phyloP scores from a whole-genome alignment of 37 sponge, comb jelly and placozoan genomes.

The Oopsacas minuta region DNA sequence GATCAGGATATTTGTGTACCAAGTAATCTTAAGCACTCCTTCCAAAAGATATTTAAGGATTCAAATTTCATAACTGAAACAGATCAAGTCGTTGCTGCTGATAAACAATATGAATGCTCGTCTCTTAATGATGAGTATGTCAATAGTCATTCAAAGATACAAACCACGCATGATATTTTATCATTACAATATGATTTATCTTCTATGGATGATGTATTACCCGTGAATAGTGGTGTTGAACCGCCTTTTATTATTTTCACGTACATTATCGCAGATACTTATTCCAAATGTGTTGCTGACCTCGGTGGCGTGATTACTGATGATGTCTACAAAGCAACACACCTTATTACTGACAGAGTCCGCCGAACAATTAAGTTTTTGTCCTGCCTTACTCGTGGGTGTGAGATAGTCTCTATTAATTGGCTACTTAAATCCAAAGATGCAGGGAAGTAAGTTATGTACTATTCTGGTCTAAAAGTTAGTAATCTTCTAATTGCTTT shows the following conservation, averaged over 20 bases:
- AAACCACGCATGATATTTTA: background rate
- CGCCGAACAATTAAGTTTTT: background rate
- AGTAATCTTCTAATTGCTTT: too few species aligned
- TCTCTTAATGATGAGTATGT: too few species aligned
- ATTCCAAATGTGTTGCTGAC: background rate
- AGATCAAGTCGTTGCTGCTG: too few species aligned
- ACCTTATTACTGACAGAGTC: background rate
- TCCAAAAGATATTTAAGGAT: too few species aligned
- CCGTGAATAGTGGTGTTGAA: background rate
- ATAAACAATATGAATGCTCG: too few species aligned
- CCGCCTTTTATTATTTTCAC: background rate
- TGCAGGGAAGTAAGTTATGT: background rate
- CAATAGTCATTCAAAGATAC: too few species aligned
- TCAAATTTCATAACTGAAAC: too few species aligned
- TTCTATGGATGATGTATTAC: background rate
- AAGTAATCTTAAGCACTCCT: too few species aligned
- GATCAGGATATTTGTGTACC: too few species aligned
- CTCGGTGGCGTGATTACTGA: background rate
- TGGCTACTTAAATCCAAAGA: background rate
- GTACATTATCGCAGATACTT: background rate
- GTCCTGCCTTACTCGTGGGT: background rate
- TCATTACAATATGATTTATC: background rate
- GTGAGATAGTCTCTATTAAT: background rate
- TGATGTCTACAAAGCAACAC: background rate
- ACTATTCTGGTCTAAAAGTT: too few species aligned